Conservation (phyloP, 2,888 invertebrate species). For the Teleiodes luculella region DNA sequence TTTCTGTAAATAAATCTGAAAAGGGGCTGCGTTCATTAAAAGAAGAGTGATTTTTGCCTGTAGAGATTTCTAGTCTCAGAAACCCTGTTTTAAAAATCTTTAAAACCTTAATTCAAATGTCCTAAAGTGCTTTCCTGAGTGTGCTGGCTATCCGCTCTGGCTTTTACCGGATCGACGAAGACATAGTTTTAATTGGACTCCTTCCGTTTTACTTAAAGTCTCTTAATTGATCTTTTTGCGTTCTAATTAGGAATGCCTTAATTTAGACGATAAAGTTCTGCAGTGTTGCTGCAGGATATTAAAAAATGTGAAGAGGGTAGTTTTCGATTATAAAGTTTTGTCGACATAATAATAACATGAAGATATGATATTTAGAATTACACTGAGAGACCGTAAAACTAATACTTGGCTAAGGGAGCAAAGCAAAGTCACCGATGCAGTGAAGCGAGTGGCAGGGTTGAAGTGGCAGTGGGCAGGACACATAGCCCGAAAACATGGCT, state of each 20-base stretch:
- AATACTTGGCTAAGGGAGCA: no score
- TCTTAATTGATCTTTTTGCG: conserved; percentile 57
- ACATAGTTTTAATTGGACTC: conserved; percentile 68
- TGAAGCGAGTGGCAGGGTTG: no score
- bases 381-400: no score
- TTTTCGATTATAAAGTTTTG: no score
- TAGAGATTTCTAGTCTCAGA: conserved; percentile 4
- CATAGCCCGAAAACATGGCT: no score
- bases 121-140: conserved; percentile 53
- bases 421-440: no score
- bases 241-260: conserved; percentile 35
- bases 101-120: conserved; percentile 49
- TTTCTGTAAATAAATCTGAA: conserved; percentile 22
- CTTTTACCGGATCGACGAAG: conserved; percentile 48
- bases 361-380: no score
- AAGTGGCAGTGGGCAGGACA: no score
- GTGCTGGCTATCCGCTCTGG: conserved; percentile 48
- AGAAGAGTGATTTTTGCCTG: conserved; percentile 23
- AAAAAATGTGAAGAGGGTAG: no score
- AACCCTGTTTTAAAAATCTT: conserved; percentile 40
- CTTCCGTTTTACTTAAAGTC: conserved; percentile 55
- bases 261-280: not conserved
- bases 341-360: no score
- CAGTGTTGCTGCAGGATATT: no score
- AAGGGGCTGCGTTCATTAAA: conserved; percentile 33